A percentile compares a stretch with the other conserved stretches of the same genome.
Conservation (phyloP, 2,797 vertebrate species). For the Cyclura pinguis region DNA sequence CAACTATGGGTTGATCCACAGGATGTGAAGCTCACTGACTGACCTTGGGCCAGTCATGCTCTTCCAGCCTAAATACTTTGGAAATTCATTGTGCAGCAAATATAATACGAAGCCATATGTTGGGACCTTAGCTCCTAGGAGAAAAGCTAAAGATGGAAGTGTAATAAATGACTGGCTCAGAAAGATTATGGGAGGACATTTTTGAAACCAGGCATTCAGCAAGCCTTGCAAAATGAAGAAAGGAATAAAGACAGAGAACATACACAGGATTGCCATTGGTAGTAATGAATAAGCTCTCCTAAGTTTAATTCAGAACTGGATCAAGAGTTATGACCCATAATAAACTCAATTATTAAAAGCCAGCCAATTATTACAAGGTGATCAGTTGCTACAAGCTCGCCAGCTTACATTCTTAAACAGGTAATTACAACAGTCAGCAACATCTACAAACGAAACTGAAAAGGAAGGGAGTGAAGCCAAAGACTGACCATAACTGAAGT, state of each 20-base stretch:
- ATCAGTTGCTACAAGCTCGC: too few species aligned
- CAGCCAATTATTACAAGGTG: too few species aligned
- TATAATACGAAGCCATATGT: not conserved
- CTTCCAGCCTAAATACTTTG: too few species aligned
- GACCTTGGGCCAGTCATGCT: too few species aligned
- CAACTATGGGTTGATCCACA: not conserved
- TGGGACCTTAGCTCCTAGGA: not conserved
- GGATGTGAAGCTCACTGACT: not conserved
- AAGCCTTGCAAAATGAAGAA: not conserved
- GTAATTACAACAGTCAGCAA: not conserved
- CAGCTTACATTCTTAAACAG: not conserved
- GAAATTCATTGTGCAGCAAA: not conserved
- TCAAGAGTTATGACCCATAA: not conserved
- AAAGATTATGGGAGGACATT: not conserved
- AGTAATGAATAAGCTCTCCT: not conserved
- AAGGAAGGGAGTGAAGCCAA: not conserved
- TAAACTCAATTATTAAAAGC: not conserved
- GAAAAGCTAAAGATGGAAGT: too few species aligned
- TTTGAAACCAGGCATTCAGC: not conserved
- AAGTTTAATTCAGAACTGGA: not conserved
- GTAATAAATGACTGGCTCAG: not conserved
- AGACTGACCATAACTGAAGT: not conserved
- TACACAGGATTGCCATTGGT: not conserved
- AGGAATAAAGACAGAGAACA: not conserved
- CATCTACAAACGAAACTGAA: not conserved